Conservation (phyloP, 2,113 vertebrate genomes). For the Gobio gobio region DNA sequence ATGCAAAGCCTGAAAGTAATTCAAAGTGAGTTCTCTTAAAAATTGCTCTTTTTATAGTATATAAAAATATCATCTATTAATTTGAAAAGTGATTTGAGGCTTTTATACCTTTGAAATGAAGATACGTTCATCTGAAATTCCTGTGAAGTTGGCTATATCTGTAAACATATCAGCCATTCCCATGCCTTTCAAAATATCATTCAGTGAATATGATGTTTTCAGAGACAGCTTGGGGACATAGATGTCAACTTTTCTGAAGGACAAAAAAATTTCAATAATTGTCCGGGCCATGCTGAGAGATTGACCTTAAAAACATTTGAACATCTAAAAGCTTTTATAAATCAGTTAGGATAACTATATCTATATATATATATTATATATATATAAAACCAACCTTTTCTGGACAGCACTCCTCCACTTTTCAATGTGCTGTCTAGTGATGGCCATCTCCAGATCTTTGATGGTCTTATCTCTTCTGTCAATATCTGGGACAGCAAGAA, state of each 20-base stretch:
- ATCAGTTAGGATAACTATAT: neutral
- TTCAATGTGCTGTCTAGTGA: conserved; percentile 56
- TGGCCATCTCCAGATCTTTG: conserved; percentile 61
- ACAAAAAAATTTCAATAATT: neutral
- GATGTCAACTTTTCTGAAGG: conserved; percentile 66
- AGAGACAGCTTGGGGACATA: conserved; percentile 83
- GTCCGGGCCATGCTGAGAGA: neutral
- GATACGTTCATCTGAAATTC: conserved; percentile 70
- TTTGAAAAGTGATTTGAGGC: neutral
- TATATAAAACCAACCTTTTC: neutral
- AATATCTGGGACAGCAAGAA: conserved; percentile 69
- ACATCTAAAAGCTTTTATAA: neutral
- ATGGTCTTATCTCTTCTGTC: conserved; percentile 35
- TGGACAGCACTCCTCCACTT: conserved; percentile 5
- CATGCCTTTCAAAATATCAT: conserved; percentile 72
- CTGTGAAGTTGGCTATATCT: conserved; percentile 76
- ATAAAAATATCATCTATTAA: neutral
- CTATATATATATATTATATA: too few species aligned
- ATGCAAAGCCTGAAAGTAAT: conserved; percentile 59
- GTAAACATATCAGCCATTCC: conserved; percentile 83
- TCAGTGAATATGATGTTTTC: conserved; percentile 74
- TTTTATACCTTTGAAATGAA: conserved; percentile 79
- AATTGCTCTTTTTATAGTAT: neutral
- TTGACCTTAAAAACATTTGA: neutral
- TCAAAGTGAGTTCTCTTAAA: neutral